Conservation (phyloP, 2,888 invertebrate genomes). For the Exephanes ischioxanthus region DNA sequence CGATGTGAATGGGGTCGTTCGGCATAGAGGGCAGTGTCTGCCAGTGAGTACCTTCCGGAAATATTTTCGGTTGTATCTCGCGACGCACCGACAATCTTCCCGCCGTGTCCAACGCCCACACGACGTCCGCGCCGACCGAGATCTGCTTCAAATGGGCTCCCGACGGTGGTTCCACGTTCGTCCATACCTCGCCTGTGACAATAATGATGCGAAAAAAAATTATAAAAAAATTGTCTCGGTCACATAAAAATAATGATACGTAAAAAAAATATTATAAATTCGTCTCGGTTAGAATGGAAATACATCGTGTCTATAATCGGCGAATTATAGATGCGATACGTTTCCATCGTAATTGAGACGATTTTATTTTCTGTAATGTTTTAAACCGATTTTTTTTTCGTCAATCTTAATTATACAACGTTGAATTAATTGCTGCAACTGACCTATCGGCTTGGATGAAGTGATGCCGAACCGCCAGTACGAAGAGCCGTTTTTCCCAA, state of each 20-base stretch:
- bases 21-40: slow-evolving; percentile 88
- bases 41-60: slow-evolving; percentile 95
- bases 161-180: slow-evolving; percentile 91
- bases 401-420: not conserved
- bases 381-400: not conserved
- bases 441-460: slow-evolving; percentile 88
- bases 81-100: slow-evolving; percentile 92
- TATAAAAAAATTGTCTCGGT: too few relatives aligned
- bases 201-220: not conserved
- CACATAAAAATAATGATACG: too few relatives aligned
- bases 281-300: too few relatives aligned
- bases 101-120: slow-evolving; percentile 93
- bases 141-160: slow-evolving; percentile 90
- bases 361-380: not conserved
- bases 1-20: slow-evolving; percentile 87
- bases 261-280: too few relatives aligned
- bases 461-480: slow-evolving; percentile 93
- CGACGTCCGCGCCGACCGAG: slow-evolving; percentile 90
- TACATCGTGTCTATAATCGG: too few relatives aligned
- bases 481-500: slow-evolving; percentile 94
- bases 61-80: slow-evolving; percentile 89
- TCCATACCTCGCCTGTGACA: slow-evolving; percentile 89
- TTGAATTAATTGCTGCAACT: not conserved
- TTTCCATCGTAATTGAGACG: not conserved
- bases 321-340: not conserved